Evolutionary conservation across 1,140 invertebrate species (phyloP).

Genomic region (Ectropis grisescens): DNA sequence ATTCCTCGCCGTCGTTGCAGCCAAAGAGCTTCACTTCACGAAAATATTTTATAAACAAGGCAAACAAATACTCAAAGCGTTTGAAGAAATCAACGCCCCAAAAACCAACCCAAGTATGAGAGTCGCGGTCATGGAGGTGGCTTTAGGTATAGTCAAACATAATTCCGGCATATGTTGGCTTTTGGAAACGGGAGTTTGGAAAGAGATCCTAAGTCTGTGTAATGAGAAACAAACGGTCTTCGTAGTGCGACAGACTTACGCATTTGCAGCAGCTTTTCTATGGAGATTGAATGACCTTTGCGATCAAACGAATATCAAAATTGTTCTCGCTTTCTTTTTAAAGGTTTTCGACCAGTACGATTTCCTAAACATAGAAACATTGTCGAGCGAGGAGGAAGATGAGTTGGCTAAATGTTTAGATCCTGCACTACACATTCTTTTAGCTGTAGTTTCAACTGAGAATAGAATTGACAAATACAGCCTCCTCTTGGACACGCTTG

Average conservation of each 20-base stretch:
- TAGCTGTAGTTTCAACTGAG: conserved; percentile 25
- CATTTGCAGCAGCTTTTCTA: conserved; percentile 39
- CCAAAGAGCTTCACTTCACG: conserved; percentile 36
- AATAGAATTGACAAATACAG: conserved; percentile 22
- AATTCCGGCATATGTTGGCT: conserved; percentile 44
- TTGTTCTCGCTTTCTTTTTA: conserved; percentile 26
- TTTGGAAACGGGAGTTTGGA: conserved; percentile 37
- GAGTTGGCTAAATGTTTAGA: conserved; percentile 31
- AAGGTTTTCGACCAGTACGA: conserved; percentile 30
- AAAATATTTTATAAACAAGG: conserved; percentile 33
- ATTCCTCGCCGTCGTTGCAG: conserved; percentile 25
- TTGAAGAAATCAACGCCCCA: conserved; percentile 30
- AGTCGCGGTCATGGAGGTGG: conserved; percentile 49
- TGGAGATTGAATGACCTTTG: conserved; percentile 43
- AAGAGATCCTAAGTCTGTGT: conserved; percentile 37
- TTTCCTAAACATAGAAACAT: conserved; percentile 24
- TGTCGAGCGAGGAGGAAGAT: conserved; percentile 41
- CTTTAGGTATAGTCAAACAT: conserved; percentile 33
- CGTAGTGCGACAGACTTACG: conserved; percentile 43
- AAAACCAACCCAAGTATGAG: conserved; percentile 33
- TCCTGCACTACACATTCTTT: conserved; percentile 41
- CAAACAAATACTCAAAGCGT: conserved; percentile 23
- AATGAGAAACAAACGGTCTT: conserved; percentile 46
- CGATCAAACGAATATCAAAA: conserved; percentile 27
- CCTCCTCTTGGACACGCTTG: conserved; percentile 22